phyloP scores from a whole-genome alignment of 2,797 vertebrate species.

The Staurois parvus region DNA sequence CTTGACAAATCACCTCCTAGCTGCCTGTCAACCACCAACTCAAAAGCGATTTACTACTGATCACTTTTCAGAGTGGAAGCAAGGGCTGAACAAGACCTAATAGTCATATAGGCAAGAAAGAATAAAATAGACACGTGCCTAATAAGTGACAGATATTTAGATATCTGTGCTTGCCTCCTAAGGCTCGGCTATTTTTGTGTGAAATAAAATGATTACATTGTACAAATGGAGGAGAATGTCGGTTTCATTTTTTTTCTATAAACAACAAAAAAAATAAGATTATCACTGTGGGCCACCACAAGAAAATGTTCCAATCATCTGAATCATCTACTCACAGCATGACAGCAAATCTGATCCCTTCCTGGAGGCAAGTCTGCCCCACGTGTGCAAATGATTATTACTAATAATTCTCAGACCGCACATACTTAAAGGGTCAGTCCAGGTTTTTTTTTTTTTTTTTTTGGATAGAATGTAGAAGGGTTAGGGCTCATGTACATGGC shows the following conservation, averaged over 20 bases:
- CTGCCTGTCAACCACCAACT: too few relatives aligned
- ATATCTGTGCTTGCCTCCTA: neutral
- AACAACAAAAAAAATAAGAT: neutral
- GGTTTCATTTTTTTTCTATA: slow-evolving; percentile 3
- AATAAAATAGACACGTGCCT: neutral
- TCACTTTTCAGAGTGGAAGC: too few relatives aligned
- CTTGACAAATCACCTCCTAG: too few relatives aligned
- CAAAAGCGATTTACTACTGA: too few relatives aligned
- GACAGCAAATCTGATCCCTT: slow-evolving; percentile 18
- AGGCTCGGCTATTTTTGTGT: neutral
- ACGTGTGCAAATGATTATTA: neutral
- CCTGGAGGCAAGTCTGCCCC: neutral
- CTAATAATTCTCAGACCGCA: neutral
- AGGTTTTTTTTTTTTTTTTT: too few relatives aligned
- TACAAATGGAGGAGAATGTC: neutral
- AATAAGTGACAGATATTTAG: neutral
- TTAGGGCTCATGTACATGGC: too few relatives aligned
- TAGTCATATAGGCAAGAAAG: too few relatives aligned
- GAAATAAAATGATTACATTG: neutral
- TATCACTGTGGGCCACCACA: neutral
- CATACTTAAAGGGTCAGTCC: neutral
- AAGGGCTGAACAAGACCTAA: too few relatives aligned
- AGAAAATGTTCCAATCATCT: neutral
- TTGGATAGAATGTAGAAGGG: too few relatives aligned
- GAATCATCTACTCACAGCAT: slow-evolving; percentile 23